Evolutionary conservation across 2,113 vertebrate species (phyloP).

Genomic region (Synodontis membranacea): DNA sequence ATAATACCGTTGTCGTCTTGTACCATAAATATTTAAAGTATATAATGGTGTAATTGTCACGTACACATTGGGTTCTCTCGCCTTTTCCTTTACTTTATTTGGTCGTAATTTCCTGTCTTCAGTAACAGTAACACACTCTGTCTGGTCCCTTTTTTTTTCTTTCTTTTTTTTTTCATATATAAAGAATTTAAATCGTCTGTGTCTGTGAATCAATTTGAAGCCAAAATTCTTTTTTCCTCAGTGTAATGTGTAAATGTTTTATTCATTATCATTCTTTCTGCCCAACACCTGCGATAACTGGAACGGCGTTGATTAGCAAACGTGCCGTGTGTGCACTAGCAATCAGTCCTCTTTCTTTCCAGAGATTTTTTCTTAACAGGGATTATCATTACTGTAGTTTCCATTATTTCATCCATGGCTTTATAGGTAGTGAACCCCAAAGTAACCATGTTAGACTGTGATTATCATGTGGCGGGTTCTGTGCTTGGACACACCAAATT

Average conservation of each 20-base stretch:
- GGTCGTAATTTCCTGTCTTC: not conserved
- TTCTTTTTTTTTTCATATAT: not conserved
- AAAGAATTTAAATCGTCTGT: not conserved
- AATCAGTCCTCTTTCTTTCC: not conserved
- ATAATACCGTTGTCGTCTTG: not conserved
- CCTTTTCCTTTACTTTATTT: not conserved
- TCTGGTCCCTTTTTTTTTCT: not conserved
- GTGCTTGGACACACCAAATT: not conserved
- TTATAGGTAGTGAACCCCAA: not conserved
- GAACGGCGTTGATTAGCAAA: not conserved
- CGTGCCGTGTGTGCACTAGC: not conserved
- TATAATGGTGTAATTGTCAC: conserved; percentile 16
- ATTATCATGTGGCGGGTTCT: not conserved
- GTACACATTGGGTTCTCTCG: not conserved
- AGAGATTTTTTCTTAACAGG: not conserved
- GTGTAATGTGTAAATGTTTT: not conserved
- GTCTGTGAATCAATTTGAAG: not conserved
- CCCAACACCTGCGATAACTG: not conserved
- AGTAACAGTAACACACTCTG: not conserved
- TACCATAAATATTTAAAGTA: conserved; percentile 45
- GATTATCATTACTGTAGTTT: not conserved
- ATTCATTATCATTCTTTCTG: not conserved
- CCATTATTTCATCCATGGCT: not conserved
- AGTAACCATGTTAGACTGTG: not conserved
- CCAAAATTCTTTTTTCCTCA: not conserved